Evolutionary conservation across 2,113 vertebrate species (phyloP), one percentile per base, ranked within the genome.

Genomic region (Propithecus coquereli): DNA sequence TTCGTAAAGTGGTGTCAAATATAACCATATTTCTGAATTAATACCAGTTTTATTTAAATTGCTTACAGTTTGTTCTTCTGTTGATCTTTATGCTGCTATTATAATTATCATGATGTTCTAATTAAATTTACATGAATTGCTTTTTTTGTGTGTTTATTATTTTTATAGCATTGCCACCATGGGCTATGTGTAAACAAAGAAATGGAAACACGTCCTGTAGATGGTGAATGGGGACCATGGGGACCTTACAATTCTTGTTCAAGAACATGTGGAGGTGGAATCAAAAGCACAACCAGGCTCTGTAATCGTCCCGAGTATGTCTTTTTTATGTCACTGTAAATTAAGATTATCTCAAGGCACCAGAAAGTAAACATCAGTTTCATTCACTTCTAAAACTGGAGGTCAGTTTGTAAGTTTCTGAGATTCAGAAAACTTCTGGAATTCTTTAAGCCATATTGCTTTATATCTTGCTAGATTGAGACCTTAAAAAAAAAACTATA

Each of bases 151-250:
- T 95, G 6, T 96, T 95, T 98, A 1, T 96, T 43, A 25, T 86
- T 85, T 94, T 52, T 77, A 34, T 98, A 99, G 99, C 99, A 99
- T 97, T 99, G 99, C 97, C 99, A 97, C 90, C 99, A 99, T 27
- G 99, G 99, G 54, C 99, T 99, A 90, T 99, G 99, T 97, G 99
- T 99, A 92, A 99, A 99, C 98, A 99, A 98, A 97, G 99, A 99
- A 97, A 97, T 99, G 98, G 99, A 99, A 97, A 95, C 96, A 17
- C 98, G 98, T 96, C 98, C 99, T n/a, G 99, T 99, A 52, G 99
- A 99, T 89, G 99, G 99, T 91, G 99, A 99, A 84, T 99, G 99
- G 99, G 99, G 99, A 87, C 98, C 98, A 0, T 99, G 99, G 99
- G 99, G 99, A 40, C 99, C 99, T 27, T 99, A 99, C 82, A 99